Base-by-base conservation (phyloP, 92 coral and sea anemone species). In the Palythoa caribaeorum region DNA sequence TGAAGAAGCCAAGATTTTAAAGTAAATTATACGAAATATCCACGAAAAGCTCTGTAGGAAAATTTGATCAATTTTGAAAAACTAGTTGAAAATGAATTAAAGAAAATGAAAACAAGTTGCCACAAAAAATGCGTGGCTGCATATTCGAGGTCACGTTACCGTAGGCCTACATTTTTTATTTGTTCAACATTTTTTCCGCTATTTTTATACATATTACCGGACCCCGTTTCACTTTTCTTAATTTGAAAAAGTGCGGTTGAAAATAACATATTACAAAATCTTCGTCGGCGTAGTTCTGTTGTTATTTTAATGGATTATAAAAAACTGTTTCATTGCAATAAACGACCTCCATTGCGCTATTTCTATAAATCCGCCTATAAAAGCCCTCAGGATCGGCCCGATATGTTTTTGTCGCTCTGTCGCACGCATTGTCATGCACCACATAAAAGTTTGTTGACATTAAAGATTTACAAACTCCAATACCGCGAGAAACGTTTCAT, bases 341-440 rank as follows among this genome's bases (percentile, higher is more conserved):
- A 38, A 10, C 16, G 75, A 70, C 75, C 75, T 17, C 9, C 44
- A 70, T 70, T 70, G 35, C 9, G 9, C n/a, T 17, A 17, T 21
- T 20, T 65, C 11, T 19, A 21, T 65, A 65, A 17, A n/a, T 48
- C 71, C 6, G 21, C 52, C 54, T 59, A 35, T 37, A 63, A 47
- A 47, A 15, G 48, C 35, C 78, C 53, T 11, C 7, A 11, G 28
- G 37, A 44, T 40, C 84, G 19, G 73, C 55, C 1, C 73, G 20
- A 35, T 63, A 80, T 80, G 3, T 69, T 63, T 62, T 81, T 66
- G 66, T 81, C 59, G 76, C 86, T 54, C 20, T 66, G 62, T 13
- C 76, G 86, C 62, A 66, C 35, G 83, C 83, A 51, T 37, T 78
- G 69, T 65, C 70, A 54, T 79, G 72, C 55, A 54, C 73, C 50